Conservation (phyloP, 2,888 invertebrate species). For the Cloeon dipterum region DNA sequence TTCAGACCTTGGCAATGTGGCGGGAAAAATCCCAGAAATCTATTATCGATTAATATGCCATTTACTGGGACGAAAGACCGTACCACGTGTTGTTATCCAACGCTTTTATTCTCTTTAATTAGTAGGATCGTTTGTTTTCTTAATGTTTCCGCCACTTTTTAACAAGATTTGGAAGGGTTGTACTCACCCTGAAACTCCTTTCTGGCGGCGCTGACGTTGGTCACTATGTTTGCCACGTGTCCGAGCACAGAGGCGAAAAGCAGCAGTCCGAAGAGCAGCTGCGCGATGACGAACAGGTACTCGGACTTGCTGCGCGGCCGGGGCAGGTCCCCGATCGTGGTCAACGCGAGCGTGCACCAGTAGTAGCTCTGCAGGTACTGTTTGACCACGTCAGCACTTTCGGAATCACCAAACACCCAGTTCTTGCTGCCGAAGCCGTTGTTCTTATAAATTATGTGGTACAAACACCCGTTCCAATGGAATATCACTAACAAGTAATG, state of each 20-base stretch:
- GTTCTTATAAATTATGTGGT: conserved; percentile 90
- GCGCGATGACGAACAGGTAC: conserved; percentile 85
- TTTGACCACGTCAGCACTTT: conserved; percentile 71
- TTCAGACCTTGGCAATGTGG: too few relatives aligned
- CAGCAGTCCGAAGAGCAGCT: conserved; percentile 81
- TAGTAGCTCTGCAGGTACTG: conserved; percentile 95
- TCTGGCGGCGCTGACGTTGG: conserved; percentile 86
- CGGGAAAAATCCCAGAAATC: too few relatives aligned
- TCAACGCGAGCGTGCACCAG: conserved; percentile 91
- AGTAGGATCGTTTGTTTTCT: too few relatives aligned
- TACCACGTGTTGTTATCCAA: too few relatives aligned
- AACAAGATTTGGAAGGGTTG: too few relatives aligned
- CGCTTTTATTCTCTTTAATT: too few relatives aligned
- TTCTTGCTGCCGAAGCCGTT: conserved; percentile 84
- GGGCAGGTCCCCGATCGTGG: conserved; percentile 76
- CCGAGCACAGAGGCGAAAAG: conserved; percentile 91
- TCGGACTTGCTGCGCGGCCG: conserved; percentile 82
- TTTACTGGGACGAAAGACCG: too few relatives aligned
- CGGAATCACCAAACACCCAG: conserved; percentile 74
- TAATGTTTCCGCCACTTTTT: too few relatives aligned
- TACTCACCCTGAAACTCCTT: conserved; percentile 94
- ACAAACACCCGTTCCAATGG: conserved; percentile 99
- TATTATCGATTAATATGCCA: too few relatives aligned
- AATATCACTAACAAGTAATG: conserved; percentile 95
- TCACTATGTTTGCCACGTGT: conserved; percentile 95